phyloP scores from a whole-genome alignment of 2,888 invertebrate species.

The Resseliella maxima region DNA sequence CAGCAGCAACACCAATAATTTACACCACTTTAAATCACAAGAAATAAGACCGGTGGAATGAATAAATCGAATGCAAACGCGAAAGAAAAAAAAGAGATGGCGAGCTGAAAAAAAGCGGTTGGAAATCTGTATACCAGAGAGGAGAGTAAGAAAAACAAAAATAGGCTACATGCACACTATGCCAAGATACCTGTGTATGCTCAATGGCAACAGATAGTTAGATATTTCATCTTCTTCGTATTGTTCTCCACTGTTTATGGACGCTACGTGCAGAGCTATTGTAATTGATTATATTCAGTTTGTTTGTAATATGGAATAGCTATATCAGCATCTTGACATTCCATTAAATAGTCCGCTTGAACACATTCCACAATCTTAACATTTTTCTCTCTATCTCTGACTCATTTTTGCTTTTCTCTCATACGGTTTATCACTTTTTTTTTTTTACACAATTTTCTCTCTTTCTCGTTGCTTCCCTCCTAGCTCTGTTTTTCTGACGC shows the following conservation, averaged over 20 bases:
- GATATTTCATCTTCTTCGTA: conserved; percentile 46
- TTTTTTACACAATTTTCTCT: no score
- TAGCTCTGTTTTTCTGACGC: background rate
- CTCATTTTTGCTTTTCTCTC: no score
- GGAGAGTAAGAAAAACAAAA: background rate
- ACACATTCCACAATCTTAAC: conserved; percentile 32
- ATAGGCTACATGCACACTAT: conserved; percentile 10
- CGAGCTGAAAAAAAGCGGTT: background rate
- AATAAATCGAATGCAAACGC: background rate
- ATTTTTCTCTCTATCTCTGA: background rate
- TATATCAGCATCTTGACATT: conserved; percentile 32
- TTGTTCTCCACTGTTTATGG: conserved; percentile 46
- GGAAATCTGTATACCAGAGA: background rate
- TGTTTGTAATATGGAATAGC: conserved; percentile 43
- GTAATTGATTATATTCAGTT: conserved; percentile 53
- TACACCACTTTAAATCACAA: conserved; percentile 49
- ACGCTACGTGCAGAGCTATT: conserved; percentile 40
- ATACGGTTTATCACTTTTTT: no score
- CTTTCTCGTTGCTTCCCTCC: no score
- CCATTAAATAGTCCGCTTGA: conserved; percentile 35
- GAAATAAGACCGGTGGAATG: conserved; percentile 1
- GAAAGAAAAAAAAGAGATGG: background rate
- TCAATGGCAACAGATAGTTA: conserved; percentile 37
- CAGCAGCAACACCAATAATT: conserved; percentile 16
- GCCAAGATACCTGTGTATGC: conserved; percentile 19